Evolutionary conservation across 1,140 invertebrate species (phyloP).

Genomic region (Apocrypta bakeri): DNA sequence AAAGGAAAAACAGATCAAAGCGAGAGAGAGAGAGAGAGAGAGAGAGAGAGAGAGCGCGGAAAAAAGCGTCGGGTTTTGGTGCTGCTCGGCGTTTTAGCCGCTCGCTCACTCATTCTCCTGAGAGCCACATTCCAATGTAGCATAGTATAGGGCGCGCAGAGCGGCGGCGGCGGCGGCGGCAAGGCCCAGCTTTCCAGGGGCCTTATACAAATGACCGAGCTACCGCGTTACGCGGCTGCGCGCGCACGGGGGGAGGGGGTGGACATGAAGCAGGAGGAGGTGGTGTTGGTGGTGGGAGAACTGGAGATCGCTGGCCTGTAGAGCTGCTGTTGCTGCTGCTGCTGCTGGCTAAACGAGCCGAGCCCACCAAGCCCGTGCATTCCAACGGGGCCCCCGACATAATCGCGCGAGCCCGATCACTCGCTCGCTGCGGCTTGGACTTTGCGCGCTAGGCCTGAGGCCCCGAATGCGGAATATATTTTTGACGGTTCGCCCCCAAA

Average conservation of each 20-base stretch:
- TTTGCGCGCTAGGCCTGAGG: background rate
- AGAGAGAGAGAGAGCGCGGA: constrained; percentile 43
- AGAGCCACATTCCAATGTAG: constrained; percentile 42
- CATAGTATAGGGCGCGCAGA: constrained; percentile 47
- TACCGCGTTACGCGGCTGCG: constrained; percentile 67
- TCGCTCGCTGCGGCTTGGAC: background rate
- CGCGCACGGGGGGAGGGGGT: constrained; percentile 17
- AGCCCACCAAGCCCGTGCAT: constrained; percentile 45
- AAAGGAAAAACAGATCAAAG: constrained; percentile 17
- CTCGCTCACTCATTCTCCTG: constrained; percentile 51
- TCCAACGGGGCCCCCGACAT: constrained; percentile 31
- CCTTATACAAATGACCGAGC: constrained; percentile 71
- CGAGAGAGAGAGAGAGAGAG: constrained; percentile 51
- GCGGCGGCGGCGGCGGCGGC: constrained; percentile 54
- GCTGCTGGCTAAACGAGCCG: constrained; percentile 36
- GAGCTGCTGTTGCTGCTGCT: background rate
- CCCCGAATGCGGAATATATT: constrained; percentile 1
- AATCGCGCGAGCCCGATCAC: constrained; percentile 17
- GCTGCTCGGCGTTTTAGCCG: constrained; percentile 57
- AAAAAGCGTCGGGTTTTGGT: constrained; percentile 59
- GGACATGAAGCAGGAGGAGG: constrained; percentile 31
- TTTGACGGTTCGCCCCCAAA: constrained; percentile 12
- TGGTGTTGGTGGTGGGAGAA: background rate
- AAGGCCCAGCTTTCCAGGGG: constrained; percentile 67
- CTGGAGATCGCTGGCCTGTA: constrained; percentile 6